Conservation (phyloP, 2,797 vertebrate species). For the Tokudaia muenninki region DNA sequence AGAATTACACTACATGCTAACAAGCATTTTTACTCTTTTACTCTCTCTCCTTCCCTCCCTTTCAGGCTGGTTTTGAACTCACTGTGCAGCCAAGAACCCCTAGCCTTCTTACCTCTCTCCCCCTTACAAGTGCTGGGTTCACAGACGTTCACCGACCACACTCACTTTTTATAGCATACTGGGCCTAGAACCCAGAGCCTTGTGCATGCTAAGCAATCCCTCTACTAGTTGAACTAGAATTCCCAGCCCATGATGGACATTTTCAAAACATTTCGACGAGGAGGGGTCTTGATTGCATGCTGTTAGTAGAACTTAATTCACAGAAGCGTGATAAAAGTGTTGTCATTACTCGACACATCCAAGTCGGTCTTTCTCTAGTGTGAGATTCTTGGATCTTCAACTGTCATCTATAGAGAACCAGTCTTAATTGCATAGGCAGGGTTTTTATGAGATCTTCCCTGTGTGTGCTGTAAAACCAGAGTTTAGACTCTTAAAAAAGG, state of each 20-base stretch:
- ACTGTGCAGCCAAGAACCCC: not conserved
- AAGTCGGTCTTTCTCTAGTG: not conserved
- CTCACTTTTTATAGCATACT: not conserved
- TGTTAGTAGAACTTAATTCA: not conserved
- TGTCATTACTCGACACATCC: not conserved
- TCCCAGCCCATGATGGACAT: not conserved
- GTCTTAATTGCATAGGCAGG: not conserved
- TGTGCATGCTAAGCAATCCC: not conserved
- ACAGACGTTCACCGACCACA: not conserved
- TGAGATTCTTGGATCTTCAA: not conserved
- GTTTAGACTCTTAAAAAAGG: not conserved
- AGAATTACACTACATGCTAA: not conserved
- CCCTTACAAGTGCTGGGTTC: not conserved
- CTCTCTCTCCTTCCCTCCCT: too few relatives aligned
- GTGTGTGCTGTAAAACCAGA: not conserved
- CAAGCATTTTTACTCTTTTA: too few relatives aligned
- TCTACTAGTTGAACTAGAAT: not conserved
- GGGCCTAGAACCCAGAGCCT: not conserved
- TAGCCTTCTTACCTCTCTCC: not conserved
- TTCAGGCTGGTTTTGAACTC: not conserved
- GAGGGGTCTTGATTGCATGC: not conserved
- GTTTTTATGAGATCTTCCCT: not conserved
- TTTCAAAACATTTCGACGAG: not conserved
- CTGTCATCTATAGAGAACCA: not conserved
- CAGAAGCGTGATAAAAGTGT: not conserved